Percentiles rank a stretch among this genome's conserved stretches.
phyloP scores from a whole-genome alignment of 2,888 invertebrate genomes.

The Xestoiulus laeticollis region DNA sequence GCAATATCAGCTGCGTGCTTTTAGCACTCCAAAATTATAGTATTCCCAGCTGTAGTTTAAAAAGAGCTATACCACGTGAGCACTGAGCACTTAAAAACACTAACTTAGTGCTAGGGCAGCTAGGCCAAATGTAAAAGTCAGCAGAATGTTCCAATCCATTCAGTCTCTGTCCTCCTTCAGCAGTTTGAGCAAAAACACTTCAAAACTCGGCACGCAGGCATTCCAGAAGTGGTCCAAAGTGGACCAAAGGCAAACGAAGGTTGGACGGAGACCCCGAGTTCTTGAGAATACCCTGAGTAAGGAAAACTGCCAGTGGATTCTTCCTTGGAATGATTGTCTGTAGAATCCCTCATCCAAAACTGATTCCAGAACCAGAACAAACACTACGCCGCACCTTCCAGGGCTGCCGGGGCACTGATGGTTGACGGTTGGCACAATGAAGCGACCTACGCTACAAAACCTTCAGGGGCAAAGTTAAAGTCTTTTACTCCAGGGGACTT shows the following conservation, averaged over 20 bases:
- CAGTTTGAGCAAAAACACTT: not conserved
- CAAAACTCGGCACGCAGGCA: not conserved
- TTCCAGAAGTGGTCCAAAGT: not conserved
- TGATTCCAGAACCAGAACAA: not conserved
- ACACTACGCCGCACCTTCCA: not conserved
- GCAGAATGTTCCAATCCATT: not conserved
- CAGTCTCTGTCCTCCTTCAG: not conserved
- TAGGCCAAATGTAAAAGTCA: no score
- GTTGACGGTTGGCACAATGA: not conserved
- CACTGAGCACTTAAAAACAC: no score
- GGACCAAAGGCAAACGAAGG: not conserved
- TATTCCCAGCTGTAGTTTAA: no score
- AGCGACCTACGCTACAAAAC: not conserved
- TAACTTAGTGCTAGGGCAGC: no score
- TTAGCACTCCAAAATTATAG: no score
- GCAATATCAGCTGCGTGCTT: no score
- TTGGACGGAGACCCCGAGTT: not conserved
- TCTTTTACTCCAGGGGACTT: not conserved
- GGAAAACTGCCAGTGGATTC: constrained; percentile 21
- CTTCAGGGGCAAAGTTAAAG: not conserved
- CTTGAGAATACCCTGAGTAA: constrained; percentile 15
- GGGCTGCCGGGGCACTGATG: not conserved
- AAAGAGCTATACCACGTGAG: no score
- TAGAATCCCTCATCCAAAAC: not conserved
- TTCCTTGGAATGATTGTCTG: not conserved